Conservation (phyloP, 1,140 invertebrate genomes). For the Myzus persicae region DNA sequence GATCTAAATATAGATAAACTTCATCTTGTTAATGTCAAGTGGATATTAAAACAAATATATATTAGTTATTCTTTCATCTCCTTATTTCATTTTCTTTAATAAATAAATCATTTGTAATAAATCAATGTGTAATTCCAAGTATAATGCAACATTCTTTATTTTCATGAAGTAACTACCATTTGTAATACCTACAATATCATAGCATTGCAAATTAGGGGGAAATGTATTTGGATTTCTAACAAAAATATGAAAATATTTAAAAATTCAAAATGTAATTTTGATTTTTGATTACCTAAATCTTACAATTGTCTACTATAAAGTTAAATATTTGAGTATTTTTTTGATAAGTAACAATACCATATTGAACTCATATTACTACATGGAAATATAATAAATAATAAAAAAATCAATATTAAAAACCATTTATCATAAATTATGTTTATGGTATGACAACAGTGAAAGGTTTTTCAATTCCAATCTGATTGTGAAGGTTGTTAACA, state of each 20-base stretch:
- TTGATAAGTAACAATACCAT: not conserved
- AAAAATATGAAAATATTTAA: too few relatives aligned
- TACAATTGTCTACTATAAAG: not conserved
- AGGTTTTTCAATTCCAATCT: conserved; percentile 27
- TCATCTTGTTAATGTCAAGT: not conserved
- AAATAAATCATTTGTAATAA: not conserved
- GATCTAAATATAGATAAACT: not conserved
- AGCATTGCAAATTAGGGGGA: too few relatives aligned
- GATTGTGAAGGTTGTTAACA: not conserved
- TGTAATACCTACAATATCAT: too few relatives aligned
- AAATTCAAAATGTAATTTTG: not conserved
- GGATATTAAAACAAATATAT: not conserved
- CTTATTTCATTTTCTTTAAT: not conserved
- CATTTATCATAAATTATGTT: conserved; percentile 9
- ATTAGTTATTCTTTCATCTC: not conserved
- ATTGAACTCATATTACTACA: not conserved
- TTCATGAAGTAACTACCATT: too few relatives aligned
- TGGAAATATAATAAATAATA: not conserved
- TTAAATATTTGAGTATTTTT: not conserved
- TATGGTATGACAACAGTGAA: not conserved
- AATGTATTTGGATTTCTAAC: too few relatives aligned
- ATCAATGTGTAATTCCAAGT: not conserved
- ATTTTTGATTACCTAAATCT: not conserved
- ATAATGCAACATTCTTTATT: too few relatives aligned
- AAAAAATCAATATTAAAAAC: conserved; percentile 26